Percentiles rank a stretch among this genome's conserved stretches.
phyloP scores from a whole-genome alignment of 2,888 invertebrate genomes.

The Theodoxus fluviatilis region DNA sequence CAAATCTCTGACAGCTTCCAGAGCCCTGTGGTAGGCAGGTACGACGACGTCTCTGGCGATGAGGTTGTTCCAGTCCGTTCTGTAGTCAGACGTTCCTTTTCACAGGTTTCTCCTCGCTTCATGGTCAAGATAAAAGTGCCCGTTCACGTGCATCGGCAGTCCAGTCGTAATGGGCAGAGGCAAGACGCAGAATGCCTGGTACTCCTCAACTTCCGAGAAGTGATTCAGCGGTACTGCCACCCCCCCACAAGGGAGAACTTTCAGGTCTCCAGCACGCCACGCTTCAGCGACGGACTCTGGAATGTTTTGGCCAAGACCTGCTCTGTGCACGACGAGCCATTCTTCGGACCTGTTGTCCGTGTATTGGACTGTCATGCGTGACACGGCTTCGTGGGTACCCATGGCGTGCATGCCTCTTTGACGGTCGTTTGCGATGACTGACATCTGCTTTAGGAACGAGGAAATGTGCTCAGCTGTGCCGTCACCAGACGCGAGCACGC shows the following conservation, averaged over 20 bases:
- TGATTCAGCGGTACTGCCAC: constrained; percentile 33
- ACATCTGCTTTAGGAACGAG: constrained; percentile 5
- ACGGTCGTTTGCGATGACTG: constrained; percentile 20
- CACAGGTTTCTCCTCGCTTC: constrained; percentile 22
- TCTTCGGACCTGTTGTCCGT: constrained; percentile 17
- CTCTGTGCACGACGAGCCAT: constrained; percentile 46
- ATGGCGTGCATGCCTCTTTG: background rate
- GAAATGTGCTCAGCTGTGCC: background rate
- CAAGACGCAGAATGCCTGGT: constrained; percentile 19
- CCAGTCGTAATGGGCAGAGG: constrained; percentile 17
- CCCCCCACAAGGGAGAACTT: constrained; percentile 44
- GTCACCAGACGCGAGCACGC: too few relatives aligned
- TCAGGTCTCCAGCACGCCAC: constrained; percentile 36
- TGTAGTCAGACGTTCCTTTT: background rate
- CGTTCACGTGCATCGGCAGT: constrained; percentile 24
- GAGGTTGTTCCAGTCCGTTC: constrained; percentile 15
- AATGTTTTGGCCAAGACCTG: too few relatives aligned
- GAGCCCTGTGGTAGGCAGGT: constrained; percentile 17
- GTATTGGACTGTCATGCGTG: constrained; percentile 27
- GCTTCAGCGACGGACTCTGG: constrained; percentile 27
- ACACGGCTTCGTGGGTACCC: constrained; percentile 18
- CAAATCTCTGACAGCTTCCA: background rate
- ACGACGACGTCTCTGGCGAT: constrained; percentile 14
- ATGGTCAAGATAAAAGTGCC: constrained; percentile 25
- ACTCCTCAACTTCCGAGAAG: background rate